Evolutionary conservation across 30 jellyfish, hydroid and myxozoan species (phyloP).

Genomic region (Rhopilema esculentum): DNA sequence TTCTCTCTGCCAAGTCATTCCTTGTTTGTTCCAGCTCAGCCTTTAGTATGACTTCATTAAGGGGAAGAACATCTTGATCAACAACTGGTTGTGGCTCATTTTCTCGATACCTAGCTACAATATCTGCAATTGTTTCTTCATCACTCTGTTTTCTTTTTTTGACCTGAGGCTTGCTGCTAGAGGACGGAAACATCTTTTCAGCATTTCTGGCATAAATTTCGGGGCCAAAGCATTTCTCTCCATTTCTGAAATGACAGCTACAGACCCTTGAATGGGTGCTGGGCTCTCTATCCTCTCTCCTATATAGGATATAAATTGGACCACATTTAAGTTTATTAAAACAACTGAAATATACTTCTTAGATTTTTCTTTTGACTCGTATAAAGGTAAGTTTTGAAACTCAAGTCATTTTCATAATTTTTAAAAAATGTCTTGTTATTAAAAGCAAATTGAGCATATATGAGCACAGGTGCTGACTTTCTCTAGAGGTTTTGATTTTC

Average conservation of each 20-base stretch:
- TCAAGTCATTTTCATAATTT: too few relatives aligned
- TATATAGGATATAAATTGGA: background rate
- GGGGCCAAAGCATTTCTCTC: conserved; percentile 24
- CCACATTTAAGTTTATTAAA: too few relatives aligned
- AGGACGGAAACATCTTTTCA: conserved; percentile 21
- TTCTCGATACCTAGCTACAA: background rate
- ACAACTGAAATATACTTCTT: too few relatives aligned
- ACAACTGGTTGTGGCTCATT: conserved; percentile 7
- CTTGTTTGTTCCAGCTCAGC: background rate
- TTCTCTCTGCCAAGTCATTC: background rate
- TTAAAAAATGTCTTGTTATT: too few relatives aligned
- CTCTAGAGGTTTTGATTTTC: too few relatives aligned
- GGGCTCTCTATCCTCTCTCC: conserved; percentile 54
- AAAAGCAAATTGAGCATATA: too few relatives aligned
- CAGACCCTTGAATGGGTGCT: too few relatives aligned
- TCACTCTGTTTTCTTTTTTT: background rate
- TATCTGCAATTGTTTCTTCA: background rate
- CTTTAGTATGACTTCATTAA: background rate
- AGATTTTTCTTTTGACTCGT: too few relatives aligned
- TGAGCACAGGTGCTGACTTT: too few relatives aligned
- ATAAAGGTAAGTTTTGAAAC: too few relatives aligned
- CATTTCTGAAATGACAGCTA: conserved; percentile 51
- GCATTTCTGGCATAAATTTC: background rate
- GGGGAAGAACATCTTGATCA: background rate
- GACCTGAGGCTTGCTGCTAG: background rate